A percentile compares a stretch with the other conserved stretches of the same genome.
These are phyloP conservation scores for Parthenolecanium corni DNA, from an alignment of 2,888 invertebrate species.

Conservation along the genomic window DNA sequence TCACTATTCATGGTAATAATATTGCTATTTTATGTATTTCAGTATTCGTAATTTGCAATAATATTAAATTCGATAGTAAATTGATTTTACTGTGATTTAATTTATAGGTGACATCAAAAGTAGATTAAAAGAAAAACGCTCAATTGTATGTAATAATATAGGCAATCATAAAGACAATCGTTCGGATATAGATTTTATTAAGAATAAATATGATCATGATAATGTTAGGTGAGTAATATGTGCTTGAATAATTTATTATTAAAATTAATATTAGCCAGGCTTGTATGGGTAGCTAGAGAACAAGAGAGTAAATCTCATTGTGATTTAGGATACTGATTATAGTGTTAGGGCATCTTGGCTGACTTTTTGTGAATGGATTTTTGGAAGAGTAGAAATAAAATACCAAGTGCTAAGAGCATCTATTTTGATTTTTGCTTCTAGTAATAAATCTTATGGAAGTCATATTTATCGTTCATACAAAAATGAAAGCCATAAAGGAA, in stretches of 20 bases:
- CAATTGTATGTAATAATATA: slow-evolving; percentile 65
- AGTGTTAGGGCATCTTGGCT: background rate
- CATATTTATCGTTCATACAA: slow-evolving; percentile 80
- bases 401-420: background rate
- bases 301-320: no score
- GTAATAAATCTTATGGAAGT: slow-evolving; percentile 85
- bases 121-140: slow-evolving; percentile 57
- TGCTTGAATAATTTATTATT: no score
- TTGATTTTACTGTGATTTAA: no score
- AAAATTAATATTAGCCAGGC: no score
- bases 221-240: slow-evolving; percentile 41
- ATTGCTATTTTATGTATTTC: no score
- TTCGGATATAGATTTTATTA: slow-evolving; percentile 54
- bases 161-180: slow-evolving; percentile 49
- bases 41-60: no score
- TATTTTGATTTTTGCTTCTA: slow-evolving; percentile 37
- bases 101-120: slow-evolving; percentile 59
- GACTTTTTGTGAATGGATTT: background rate
- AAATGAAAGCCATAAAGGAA: slow-evolving; percentile 84
- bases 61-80: no score
- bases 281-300: no score
- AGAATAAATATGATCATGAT: slow-evolving; percentile 50
- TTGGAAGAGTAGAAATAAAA: background rate
- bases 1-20: slow-evolving; percentile 70
- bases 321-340: no score